Base-by-base conservation (phyloP, 2,888 invertebrate species). In the Yponomeuta sedellus region DNA sequence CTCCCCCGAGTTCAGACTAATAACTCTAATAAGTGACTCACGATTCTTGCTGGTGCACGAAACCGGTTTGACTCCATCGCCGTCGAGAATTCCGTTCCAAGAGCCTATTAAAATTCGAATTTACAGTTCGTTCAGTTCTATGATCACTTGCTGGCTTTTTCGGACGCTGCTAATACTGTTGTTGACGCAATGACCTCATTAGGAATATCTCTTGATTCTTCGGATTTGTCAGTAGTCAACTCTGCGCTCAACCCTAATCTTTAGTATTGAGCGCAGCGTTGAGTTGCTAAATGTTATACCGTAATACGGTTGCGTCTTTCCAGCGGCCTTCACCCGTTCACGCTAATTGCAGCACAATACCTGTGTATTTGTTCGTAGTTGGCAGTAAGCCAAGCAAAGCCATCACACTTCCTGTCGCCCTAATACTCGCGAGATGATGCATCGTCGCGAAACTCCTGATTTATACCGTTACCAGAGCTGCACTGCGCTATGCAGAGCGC, bases 281-380 rank as follows among this genome's bases (percentile, higher is more conserved):
- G 25, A 4, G 44, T 52, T 52, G 10, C 12, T 16, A 52, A 44
- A 52, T 16, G 44, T 52, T 12, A 52, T 52, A 16, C 44, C 44
- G 44, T 52, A 1, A 52, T 52, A 52, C 44, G 20, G 25, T 63
- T 63, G 63, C 63, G 22, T 63, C 63, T 63, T 20, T 28, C 22
- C 61, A 44, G 59, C 64, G 64, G 39, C 66, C 66, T 66, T 64
- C 66, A 66, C 66, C 66, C 44, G 57, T 63, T 66, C 66, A 39
- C 40, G 63, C 64, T 64, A 66, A 66, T 66, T 58, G 40, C 64
- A 66, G 63, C 40, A 59, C 57, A 64, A 64, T 56, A 34, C 64
- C 67, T 61, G 44, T 40, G 61, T 64, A 44, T 63, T 61, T 61
- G 61, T 64, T 64, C 34, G 59, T 19, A 40, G 40, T 52, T 66